Percentiles rank a stretch among this genome's conserved stretches.
These are phyloP conservation scores for Drosophila truncata DNA, from an alignment of 1,140 invertebrate species.

Conservation along the genomic window DNA sequence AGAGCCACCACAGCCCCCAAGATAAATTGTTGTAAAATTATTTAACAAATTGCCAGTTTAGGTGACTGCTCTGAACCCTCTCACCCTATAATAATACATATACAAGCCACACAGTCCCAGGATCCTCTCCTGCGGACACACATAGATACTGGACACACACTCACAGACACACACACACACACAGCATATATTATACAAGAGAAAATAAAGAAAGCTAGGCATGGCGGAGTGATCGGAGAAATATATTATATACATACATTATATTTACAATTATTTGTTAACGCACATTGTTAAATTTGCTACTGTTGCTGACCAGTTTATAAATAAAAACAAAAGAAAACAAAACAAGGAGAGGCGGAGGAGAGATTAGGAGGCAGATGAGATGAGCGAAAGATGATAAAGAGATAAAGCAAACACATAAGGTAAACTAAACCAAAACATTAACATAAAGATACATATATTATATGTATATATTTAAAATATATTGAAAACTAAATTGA, in stretches of 20 bases:
- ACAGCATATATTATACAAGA: conserved; percentile 27
- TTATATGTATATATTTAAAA: conserved; percentile 83
- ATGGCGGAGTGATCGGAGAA: conserved; percentile 30
- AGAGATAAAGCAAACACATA: conserved; percentile 61
- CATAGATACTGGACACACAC: conserved; percentile 32
- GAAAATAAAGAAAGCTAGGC: conserved; percentile 25
- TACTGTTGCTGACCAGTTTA: conserved; percentile 85
- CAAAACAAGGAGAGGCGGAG: conserved; percentile 9
- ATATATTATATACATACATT: conserved; percentile 78
- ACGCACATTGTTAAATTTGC: conserved; percentile 85
- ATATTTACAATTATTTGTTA: conserved; percentile 86
- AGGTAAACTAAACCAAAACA: conserved; percentile 67
- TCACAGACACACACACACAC: neutral
- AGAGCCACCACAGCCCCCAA: conserved; percentile 28
- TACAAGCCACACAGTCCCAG: conserved; percentile 19
- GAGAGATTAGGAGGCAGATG: conserved; percentile 3
- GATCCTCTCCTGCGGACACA: conserved; percentile 12
- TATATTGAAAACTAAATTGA: conserved; percentile 72
- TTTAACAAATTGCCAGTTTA: conserved; percentile 62
- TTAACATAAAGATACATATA: conserved; percentile 76
- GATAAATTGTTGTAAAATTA: conserved; percentile 78
- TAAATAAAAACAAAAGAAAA: conserved; percentile 61
- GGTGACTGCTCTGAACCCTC: conserved; percentile 35
- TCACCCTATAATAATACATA: conserved; percentile 6
- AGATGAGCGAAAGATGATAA: conserved; percentile 7